Evolutionary conservation across 2,888 invertebrate species (phyloP).

Genomic region (Pandemis cinnamomeana): DNA sequence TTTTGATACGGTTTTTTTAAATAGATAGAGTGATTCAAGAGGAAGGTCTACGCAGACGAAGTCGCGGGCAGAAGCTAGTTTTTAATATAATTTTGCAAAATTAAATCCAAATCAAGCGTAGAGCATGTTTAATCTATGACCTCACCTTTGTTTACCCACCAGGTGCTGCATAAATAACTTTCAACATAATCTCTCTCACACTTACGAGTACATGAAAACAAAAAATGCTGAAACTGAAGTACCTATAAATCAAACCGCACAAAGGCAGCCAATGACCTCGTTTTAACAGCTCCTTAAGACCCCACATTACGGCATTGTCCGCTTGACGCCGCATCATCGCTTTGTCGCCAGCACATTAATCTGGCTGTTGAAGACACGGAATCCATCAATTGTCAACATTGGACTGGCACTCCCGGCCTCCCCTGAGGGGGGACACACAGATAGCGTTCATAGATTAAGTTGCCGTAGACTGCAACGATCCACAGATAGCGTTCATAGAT

Average conservation of each 20-base stretch:
- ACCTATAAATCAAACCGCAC: constrained; percentile 27
- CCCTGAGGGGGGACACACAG: constrained; percentile 61
- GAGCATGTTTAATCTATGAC: too few species aligned
- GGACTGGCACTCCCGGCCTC: constrained; percentile 69
- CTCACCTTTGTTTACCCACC: too few species aligned
- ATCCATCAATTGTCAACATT: constrained; percentile 85
- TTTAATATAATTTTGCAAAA: too few species aligned
- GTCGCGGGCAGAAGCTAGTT: too few species aligned
- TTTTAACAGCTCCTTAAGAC: constrained; percentile 34
- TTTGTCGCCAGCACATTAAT: constrained; percentile 73
- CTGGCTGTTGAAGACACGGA: constrained; percentile 82
- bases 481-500: constrained; percentile 66
- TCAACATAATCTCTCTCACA: neutral
- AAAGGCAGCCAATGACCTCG: constrained; percentile 35
- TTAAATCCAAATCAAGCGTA: too few species aligned
- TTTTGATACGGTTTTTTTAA: too few species aligned
- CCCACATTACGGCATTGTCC: constrained; percentile 37
- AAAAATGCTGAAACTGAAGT: constrained; percentile 18
- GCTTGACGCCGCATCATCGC: constrained; percentile 9
- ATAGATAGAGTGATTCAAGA: too few species aligned
- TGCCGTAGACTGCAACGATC: neutral
- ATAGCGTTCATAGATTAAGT: constrained; percentile 66
- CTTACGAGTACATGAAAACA: neutral
- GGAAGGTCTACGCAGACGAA: too few species aligned
- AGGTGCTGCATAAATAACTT: too few species aligned